phyloP scores from a whole-genome alignment of 53 echinoderm and acorn worm species.

The Astropecten irregularis region DNA sequence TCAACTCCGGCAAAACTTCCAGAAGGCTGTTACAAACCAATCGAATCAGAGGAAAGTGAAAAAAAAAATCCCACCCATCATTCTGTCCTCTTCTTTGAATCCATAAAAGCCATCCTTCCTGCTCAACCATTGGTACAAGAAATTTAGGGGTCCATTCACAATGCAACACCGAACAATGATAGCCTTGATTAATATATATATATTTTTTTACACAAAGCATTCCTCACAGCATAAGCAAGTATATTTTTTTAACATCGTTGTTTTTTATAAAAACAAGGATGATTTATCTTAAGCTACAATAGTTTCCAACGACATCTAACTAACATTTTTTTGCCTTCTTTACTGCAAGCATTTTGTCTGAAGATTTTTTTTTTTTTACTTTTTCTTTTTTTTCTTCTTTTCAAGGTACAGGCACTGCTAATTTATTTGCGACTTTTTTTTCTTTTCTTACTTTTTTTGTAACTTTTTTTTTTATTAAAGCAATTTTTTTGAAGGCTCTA shows the following conservation, averaged over 20 bases:
- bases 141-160: constrained; percentile 24
- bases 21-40: too few species aligned
- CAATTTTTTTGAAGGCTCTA: constrained; percentile 55
- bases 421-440: constrained; percentile 43
- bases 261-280: constrained; percentile 6
- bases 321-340: constrained; percentile 29
- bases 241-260: constrained; percentile 24
- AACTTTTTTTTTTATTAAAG: background rate
- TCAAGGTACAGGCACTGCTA: constrained; percentile 53
- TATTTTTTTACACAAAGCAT: constrained; percentile 19
- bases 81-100: too few species aligned
- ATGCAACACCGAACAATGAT: constrained; percentile 34
- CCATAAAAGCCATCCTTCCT: too few species aligned
- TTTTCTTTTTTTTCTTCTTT: too few species aligned
- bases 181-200: background rate
- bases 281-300: constrained; percentile 1
- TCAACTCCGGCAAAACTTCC: too few species aligned
- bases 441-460: constrained; percentile 16
- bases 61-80: too few species aligned
- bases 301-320: constrained; percentile 22
- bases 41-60: too few species aligned
- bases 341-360: constrained; percentile 34
- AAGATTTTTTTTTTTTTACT: too few species aligned
- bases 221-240: constrained; percentile 8
- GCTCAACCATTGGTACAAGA: constrained; percentile 39